Conservation (phyloP, 2,888 invertebrate species). For the Stramonita haemastoma region DNA sequence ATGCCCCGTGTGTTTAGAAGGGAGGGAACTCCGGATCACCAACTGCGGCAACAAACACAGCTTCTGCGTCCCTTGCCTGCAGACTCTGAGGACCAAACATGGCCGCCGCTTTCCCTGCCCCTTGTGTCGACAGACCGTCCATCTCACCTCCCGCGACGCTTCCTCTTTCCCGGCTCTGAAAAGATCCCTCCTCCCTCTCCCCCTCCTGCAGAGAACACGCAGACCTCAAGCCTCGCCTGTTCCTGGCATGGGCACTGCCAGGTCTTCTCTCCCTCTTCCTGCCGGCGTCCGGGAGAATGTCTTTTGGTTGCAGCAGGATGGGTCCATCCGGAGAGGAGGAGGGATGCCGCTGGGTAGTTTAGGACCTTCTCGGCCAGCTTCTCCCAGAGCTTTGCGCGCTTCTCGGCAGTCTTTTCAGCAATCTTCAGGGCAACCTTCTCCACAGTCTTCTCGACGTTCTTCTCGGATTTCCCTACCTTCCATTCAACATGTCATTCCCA, state of each 20-base stretch:
- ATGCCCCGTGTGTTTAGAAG: neutral
- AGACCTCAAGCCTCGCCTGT: neutral
- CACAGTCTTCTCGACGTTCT: too few species aligned
- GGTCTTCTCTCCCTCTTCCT: neutral
- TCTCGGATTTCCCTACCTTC: neutral
- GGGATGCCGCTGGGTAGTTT: neutral
- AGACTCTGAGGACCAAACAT: neutral
- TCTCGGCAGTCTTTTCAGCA: neutral
- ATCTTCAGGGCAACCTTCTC: too few species aligned
- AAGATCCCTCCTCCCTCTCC: neutral
- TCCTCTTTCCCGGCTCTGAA: neutral
- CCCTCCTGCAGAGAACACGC: neutral
- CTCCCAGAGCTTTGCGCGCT: neutral
- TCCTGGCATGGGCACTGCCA: neutral
- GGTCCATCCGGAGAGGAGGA: neutral
- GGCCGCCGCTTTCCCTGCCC: neutral
- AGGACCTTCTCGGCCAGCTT: neutral
- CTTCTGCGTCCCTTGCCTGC: neutral
- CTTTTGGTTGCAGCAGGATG: neutral
- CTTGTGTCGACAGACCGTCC: neutral
- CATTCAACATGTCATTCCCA: neutral
- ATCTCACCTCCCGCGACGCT: slow-evolving; percentile 1
- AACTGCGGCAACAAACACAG: slow-evolving; percentile 25
- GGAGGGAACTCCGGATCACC: neutral
- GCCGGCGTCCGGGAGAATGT: neutral